Evolutionary conservation across 2,797 vertebrate genomes (phyloP).

Genomic region (Syngnathus rostellatus): DNA sequence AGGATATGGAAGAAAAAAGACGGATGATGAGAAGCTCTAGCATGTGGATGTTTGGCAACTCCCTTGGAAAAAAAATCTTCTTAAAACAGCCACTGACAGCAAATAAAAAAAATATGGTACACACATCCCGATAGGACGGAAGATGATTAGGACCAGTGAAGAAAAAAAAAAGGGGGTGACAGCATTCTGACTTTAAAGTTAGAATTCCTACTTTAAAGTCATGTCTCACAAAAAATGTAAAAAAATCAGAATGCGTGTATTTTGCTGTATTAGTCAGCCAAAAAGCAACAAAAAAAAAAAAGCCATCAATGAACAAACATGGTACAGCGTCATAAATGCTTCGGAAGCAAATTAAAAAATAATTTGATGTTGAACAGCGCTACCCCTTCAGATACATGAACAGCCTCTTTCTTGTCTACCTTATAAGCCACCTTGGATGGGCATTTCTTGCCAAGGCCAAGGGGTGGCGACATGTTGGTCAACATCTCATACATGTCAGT

Average conservation of each 20-base stretch:
- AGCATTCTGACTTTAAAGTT: too few species aligned
- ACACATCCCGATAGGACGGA: not conserved
- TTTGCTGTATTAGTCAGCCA: constrained; percentile 25
- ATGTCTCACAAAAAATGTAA: not conserved
- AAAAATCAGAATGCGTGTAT: not conserved
- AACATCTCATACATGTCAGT: constrained; percentile 99
- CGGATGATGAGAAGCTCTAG: constrained; percentile 27
- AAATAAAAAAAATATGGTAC: constrained; percentile 24
- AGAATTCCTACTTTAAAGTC: too few species aligned
- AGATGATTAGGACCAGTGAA: too few species aligned
- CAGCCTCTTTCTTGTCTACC: constrained; percentile 67
- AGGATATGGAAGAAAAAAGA: constrained; percentile 24
- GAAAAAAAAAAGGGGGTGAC: too few species aligned
- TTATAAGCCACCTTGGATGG: constrained; percentile 99
- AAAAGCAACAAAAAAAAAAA: constrained; percentile 58
- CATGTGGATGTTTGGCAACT: constrained; percentile 42
- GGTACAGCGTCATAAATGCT: constrained; percentile 28
- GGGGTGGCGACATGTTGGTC: constrained; percentile 99
- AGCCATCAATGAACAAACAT: constrained; percentile 31
- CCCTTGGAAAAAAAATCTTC: constrained; percentile 1
- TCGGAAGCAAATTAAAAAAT: not conserved
- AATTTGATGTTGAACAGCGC: not conserved
- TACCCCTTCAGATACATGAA: constrained; percentile 24
- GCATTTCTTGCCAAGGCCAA: constrained; percentile 99
- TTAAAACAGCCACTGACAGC: constrained; percentile 13